Conservation (phyloP, 2,113 vertebrate species). For the Ameiurus melas region DNA sequence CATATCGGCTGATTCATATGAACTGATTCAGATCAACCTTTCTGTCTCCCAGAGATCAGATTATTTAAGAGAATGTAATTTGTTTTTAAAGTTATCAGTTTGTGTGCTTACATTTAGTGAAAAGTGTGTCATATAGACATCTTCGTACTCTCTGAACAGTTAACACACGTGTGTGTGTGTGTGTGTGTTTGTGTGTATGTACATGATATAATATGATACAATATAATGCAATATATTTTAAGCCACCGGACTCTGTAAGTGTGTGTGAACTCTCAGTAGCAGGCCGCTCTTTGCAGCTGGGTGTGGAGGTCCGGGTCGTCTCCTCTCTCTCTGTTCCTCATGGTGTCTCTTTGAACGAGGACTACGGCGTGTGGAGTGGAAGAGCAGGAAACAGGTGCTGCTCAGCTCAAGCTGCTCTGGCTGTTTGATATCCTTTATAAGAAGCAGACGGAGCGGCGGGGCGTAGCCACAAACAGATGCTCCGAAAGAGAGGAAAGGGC, state of each 20-base stretch:
- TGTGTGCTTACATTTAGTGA: neutral
- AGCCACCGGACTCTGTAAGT: neutral
- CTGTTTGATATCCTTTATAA: slow-evolving; percentile 77
- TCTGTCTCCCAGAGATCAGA: neutral
- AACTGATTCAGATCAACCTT: neutral
- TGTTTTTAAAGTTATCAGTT: neutral
- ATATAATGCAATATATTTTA: neutral
- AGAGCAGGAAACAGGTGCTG: slow-evolving; percentile 79
- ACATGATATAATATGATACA: neutral
- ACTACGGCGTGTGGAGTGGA: slow-evolving; percentile 63
- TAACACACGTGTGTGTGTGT: neutral
- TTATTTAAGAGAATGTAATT: neutral
- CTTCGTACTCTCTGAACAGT: neutral
- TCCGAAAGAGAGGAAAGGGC: slow-evolving; percentile 55
- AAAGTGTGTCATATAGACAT: neutral
- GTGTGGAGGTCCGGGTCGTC: slow-evolving; percentile 51
- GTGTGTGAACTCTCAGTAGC: slow-evolving; percentile 16
- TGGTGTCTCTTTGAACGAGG: slow-evolving; percentile 68
- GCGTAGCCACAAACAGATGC: slow-evolving; percentile 68
- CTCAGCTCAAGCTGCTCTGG: slow-evolving; percentile 64
- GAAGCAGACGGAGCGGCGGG: slow-evolving; percentile 71
- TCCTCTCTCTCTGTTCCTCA: slow-evolving; percentile 57
- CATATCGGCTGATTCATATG: too few relatives aligned
- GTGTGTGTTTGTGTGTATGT: neutral
- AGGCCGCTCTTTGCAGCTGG: neutral